These are phyloP conservation scores for Tetragonula clypearis DNA, from an alignment of 1,140 invertebrate species.

Conservation along the genomic window DNA sequence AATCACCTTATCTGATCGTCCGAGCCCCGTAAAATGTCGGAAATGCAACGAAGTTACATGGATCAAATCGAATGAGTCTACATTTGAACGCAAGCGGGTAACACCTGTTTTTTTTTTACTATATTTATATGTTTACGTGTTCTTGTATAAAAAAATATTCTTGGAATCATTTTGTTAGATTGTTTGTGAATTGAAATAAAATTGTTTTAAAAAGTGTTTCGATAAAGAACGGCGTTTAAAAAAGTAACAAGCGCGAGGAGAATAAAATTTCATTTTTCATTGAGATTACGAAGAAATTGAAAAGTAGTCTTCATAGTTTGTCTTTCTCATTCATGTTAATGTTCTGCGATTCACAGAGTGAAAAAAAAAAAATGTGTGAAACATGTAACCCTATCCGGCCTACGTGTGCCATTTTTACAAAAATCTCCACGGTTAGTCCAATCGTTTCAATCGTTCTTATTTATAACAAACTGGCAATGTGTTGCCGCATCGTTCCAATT, in stretches of 20 bases:
- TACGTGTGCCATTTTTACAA: neutral
- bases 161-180: neutral
- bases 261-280: no score
- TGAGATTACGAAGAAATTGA: no score
- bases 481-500: neutral
- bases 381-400: neutral
- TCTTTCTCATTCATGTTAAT: no score
- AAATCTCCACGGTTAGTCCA: neutral
- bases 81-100: neutral
- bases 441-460: neutral
- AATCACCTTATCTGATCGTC: conserved; percentile 1
- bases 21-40: neutral
- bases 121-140: neutral
- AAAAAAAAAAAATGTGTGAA: neutral
- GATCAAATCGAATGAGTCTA: neutral
- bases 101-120: neutral
- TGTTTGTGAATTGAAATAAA: no score
- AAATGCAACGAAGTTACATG: neutral
- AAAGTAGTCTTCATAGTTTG: no score
- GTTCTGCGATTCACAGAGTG: no score
- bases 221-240: no score
- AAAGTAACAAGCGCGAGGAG: no score
- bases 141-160: neutral
- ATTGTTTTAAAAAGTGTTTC: no score
- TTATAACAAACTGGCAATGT: neutral